phyloP scores from a whole-genome alignment of 2,113 vertebrate species.

The Microtus oregoni region DNA sequence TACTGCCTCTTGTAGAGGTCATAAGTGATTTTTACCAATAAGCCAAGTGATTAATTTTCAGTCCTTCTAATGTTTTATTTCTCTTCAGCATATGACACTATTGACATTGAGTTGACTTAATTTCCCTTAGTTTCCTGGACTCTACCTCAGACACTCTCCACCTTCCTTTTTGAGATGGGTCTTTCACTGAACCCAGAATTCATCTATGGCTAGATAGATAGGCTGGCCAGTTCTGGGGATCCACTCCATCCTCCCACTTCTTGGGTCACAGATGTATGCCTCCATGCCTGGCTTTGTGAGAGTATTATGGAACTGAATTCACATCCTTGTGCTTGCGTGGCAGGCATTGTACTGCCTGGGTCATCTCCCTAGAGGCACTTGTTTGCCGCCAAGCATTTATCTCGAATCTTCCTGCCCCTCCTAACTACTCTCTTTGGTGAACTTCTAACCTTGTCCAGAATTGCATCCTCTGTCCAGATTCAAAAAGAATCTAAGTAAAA shows the following conservation, averaged over 20 bases:
- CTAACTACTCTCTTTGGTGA: background rate
- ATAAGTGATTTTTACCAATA: background rate
- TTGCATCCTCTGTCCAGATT: background rate
- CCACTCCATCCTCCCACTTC: background rate
- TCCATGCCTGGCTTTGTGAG: background rate
- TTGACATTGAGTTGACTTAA: background rate
- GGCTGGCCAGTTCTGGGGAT: background rate
- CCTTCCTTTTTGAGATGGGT: background rate
- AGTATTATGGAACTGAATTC: background rate
- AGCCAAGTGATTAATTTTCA: background rate
- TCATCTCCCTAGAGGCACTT: background rate
- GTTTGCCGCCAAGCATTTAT: background rate
- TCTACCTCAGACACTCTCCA: background rate
- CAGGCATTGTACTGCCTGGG: background rate
- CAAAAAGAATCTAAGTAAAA: conserved; percentile 24
- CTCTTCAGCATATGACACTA: background rate
- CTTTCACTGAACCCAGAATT: background rate
- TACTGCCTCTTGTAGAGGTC: background rate
- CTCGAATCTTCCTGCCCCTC: background rate
- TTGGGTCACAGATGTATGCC: background rate
- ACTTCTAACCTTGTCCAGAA: background rate
- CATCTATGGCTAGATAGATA: background rate
- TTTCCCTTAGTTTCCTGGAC: background rate
- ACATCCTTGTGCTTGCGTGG: background rate
- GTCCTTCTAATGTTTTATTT: background rate